Base-by-base conservation (phyloP, 2,113 vertebrate species). In the Alexandromys fortis region DNA sequence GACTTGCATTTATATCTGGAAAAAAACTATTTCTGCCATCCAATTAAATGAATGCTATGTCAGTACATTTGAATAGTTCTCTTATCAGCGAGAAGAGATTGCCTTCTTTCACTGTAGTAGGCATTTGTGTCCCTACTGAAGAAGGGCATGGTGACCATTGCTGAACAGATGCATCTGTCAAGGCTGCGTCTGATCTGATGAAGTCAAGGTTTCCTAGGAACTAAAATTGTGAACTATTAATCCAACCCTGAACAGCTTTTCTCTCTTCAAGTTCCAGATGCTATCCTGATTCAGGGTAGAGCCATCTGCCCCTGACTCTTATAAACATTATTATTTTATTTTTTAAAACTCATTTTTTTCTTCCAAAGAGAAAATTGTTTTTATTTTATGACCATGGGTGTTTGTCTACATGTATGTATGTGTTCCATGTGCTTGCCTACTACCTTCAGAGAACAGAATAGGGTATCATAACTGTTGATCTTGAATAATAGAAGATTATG, bases 41-140 rank as follows among this genome's bases (percentile, higher is more conserved):
- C 87, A 97, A 95, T 95, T 91, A 97, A 97, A 90, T 93, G 93
- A 95, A 95, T 95, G 75, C 70, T 77, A 78, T 83, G 47, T 30
- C 45, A 86, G 16, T 77, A 5, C 17, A 45, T 90, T 96, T 89
- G 38, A 88, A 75, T 73, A 88, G 70, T 81, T 95, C 96, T 77
- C 75, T 93, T 95, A 88, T 92, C 88, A 58, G 49, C 5, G 58
- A 89, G 76, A 33, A 82, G 85, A 92, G 90, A 86, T 88, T 89
- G 24, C 58, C 95, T 35, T 33, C 21, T 92, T 90, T 96, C 47
- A 21, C 63, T 70, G 68, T 94, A 96, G n/a, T 9, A 33, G 82
- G 11, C n/a, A 38, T 73, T 96, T 81, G 82, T 94, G 85, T 70
- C 55, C 65, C 47, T 82, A n/a, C 55, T 94, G 95, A 90, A 63